A percentile compares a stretch with the other conserved stretches of the same genome.
Evolutionary conservation across 2,113 vertebrate genomes (phyloP).

Genomic region (Epinephelus moara): DNA sequence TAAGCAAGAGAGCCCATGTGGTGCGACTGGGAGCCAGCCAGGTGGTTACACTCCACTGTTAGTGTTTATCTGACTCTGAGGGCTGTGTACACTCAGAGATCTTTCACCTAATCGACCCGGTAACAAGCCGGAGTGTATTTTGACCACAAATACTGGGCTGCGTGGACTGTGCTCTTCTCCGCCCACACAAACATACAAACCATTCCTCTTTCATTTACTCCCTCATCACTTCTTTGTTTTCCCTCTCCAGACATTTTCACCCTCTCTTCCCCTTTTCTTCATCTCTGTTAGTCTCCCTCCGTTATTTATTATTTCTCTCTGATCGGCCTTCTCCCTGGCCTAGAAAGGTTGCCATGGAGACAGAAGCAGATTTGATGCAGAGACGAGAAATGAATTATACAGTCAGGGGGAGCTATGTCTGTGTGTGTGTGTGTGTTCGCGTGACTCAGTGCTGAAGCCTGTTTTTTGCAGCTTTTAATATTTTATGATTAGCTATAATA

Average conservation of each 20-base stretch:
- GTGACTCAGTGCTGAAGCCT: slow-evolving; percentile 53
- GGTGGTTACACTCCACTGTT: slow-evolving; percentile 30
- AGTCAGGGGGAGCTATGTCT: slow-evolving; percentile 58
- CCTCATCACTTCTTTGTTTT: not conserved
- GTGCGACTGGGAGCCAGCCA: slow-evolving; percentile 23
- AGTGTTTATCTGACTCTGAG: slow-evolving; percentile 50
- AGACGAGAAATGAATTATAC: slow-evolving; percentile 81
- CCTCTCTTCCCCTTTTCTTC: slow-evolving; percentile 18
- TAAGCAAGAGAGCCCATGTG: slow-evolving; percentile 8
- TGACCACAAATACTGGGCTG: not conserved
- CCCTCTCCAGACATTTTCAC: slow-evolving; percentile 7
- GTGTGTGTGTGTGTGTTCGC: slow-evolving; percentile 33
- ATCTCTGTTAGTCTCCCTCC: slow-evolving; percentile 24
- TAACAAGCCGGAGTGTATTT: slow-evolving; percentile 13
- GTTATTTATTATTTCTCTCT: slow-evolving; percentile 62
- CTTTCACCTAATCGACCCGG: slow-evolving; percentile 33
- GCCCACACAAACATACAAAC: slow-evolving; percentile 1
- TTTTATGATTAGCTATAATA: slow-evolving; percentile 66
- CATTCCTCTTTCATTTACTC: not conserved
- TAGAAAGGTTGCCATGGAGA: slow-evolving; percentile 86
- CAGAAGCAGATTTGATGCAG: slow-evolving; percentile 83
- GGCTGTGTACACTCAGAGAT: slow-evolving; percentile 32
- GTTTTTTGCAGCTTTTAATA: slow-evolving; percentile 67
- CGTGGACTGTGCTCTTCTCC: slow-evolving; percentile 24
- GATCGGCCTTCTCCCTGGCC: slow-evolving; percentile 73